These are phyloP conservation scores for Drosophila ezoana DNA, from an alignment of 2,888 invertebrate species.

Conservation along the genomic window DNA sequence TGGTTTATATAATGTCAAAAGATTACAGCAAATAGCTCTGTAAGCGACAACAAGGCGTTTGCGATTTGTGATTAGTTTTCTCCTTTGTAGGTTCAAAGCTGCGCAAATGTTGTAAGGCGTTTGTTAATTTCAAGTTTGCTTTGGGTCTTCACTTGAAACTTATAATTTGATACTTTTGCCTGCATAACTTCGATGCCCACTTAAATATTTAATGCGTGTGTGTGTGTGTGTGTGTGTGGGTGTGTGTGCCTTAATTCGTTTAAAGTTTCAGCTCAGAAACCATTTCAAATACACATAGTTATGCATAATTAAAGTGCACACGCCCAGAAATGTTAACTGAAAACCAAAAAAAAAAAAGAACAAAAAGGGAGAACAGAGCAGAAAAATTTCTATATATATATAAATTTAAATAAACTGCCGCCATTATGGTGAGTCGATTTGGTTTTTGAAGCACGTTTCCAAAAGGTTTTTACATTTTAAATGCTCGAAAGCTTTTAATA, in stretches of 20 bases:
- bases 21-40: slow-evolving; percentile 41
- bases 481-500: slow-evolving; percentile 64
- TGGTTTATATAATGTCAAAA: slow-evolving; percentile 16
- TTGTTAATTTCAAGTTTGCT: slow-evolving; percentile 4
- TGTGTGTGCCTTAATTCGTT: slow-evolving; percentile 49
- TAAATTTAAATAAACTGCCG: slow-evolving; percentile 60
- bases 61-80: slow-evolving; percentile 51
- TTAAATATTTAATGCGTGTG: slow-evolving; percentile 46
- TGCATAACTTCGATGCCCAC: slow-evolving; percentile 7
- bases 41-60: slow-evolving; percentile 15
- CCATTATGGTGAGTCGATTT: slow-evolving; percentile 49
- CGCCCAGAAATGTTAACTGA: slow-evolving; percentile 44
- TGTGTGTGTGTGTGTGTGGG: slow-evolving; percentile 4
- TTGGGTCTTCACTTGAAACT: slow-evolving; percentile 1
- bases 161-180: slow-evolving; percentile 14
- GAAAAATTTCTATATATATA: slow-evolving; percentile 40
- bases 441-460: slow-evolving; percentile 59
- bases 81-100: not conserved
- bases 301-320: slow-evolving; percentile 67
- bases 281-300: slow-evolving; percentile 57
- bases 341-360: slow-evolving; percentile 10
- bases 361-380: not conserved
- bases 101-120: slow-evolving; percentile 2
- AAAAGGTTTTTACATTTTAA: slow-evolving; percentile 64
- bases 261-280: slow-evolving; percentile 36